A percentile compares a stretch with the other conserved stretches of the same genome.
These are phyloP conservation scores for Mamestra configurata DNA, from an alignment of 1,140 invertebrate species.

Conservation along the genomic window DNA sequence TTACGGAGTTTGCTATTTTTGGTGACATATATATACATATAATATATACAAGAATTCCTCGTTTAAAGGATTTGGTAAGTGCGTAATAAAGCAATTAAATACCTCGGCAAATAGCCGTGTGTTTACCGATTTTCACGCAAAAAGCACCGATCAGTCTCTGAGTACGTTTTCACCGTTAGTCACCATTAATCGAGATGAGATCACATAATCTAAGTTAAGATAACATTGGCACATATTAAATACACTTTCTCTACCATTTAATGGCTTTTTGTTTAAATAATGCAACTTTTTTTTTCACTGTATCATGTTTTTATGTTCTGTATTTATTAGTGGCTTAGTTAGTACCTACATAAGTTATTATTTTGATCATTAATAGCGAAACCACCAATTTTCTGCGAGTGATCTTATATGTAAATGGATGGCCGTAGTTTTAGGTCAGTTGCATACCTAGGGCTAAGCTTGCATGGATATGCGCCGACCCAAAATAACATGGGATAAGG, in stretches of 20 bases:
- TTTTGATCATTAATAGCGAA: background rate
- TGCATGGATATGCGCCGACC: too few relatives aligned
- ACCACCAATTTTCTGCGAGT: background rate
- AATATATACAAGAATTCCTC: too few relatives aligned
- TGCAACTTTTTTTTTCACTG: too few relatives aligned
- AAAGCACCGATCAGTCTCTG: background rate
- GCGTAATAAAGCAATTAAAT: too few relatives aligned
- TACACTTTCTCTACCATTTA: background rate
- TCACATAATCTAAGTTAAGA: slow-evolving; percentile 26
- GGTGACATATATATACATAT: too few relatives aligned
- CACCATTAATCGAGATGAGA: slow-evolving; percentile 13
- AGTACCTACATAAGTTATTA: background rate
- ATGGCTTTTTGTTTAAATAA: background rate
- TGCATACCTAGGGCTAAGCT: too few relatives aligned
- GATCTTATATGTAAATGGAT: too few relatives aligned
- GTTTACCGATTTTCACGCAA: background rate
- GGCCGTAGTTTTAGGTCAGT: too few relatives aligned
- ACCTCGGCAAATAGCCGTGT: background rate
- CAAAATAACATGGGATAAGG: too few relatives aligned
- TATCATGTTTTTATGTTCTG: too few relatives aligned
- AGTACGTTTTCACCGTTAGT: slow-evolving; percentile 15
- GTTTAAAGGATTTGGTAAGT: too few relatives aligned
- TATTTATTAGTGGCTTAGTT: background rate
- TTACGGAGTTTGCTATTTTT: too few relatives aligned
- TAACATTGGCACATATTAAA: slow-evolving; percentile 8